Evolutionary conservation across 2,888 invertebrate genomes (phyloP), one percentile per base, ranked within the genome.

Genomic region (Taphrorychus bicolor): DNA sequence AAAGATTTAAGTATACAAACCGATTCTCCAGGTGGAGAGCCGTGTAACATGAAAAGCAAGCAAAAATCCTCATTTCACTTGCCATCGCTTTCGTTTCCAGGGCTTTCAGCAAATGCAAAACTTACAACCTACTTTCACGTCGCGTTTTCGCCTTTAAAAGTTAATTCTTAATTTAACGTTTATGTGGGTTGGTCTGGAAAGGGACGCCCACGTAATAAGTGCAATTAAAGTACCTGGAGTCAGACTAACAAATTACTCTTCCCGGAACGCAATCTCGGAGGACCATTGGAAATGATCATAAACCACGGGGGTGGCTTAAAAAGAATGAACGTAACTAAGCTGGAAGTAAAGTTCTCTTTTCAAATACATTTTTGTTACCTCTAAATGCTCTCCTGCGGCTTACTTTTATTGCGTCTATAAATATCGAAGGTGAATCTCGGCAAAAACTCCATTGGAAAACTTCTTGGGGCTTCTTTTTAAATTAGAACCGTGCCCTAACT

Each of bases 361-460:
- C 32, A 54, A 51, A 59, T 24, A 59, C 59, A 49, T 48, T 48
- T 59, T 59, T 59, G 49, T 51, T 48, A 51, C 51, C 49, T 59
- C 21, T 24, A 59, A 59, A 59, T 51, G 53, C 18, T 54, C 41
- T 53, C 21, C 53, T 23, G 41, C 22, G 61, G 61, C 54, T 61
- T 40, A 61, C 53, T 61, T 61, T 61, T 53, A 61, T 53, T 49
- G 45, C 53, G 22, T 18, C 52, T 61, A 51, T 61, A 61, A 61
- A 61, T 61, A 53, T 61, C 21, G 16, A 22, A 19, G 53, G 42
- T 53, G 18, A 61, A 53, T 51, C 22, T 61, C 52, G 53, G 49
- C n/a, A 52, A 53, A 52, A 54, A 16, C 22, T 51, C 22, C 22
- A 51, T 51, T 51, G 51, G 51, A 51, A 51, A 51, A 21, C 22